Percentiles rank a stretch among this genome's conserved stretches.
These are phyloP conservation scores for Cepaea nemoralis DNA, from an alignment of 1,140 invertebrate species.

Conservation along the genomic window DNA sequence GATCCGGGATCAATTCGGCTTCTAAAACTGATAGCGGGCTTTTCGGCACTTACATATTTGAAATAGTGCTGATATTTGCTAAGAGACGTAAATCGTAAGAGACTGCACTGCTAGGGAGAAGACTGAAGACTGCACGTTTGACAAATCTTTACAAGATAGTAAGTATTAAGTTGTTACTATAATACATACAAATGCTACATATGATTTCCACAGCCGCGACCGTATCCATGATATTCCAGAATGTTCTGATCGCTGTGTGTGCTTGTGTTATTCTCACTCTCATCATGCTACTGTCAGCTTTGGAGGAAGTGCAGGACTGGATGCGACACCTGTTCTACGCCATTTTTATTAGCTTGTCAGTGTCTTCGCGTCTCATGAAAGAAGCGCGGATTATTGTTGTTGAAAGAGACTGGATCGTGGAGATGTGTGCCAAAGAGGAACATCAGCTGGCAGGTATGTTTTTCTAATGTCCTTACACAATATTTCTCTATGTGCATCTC, in stretches of 20 bases:
- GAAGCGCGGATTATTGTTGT: slow-evolving; percentile 72
- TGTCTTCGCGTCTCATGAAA: slow-evolving; percentile 63
- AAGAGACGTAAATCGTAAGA: too few species aligned
- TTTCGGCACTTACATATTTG: too few species aligned
- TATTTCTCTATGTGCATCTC: too few species aligned
- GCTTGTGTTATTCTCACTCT: slow-evolving; percentile 47
- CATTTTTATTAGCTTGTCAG: slow-evolving; percentile 56
- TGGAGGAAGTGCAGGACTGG: slow-evolving; percentile 3
- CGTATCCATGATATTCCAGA: slow-evolving; percentile 55
- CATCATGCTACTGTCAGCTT: background rate
- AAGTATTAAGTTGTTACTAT: too few species aligned
- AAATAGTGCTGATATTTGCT: too few species aligned
- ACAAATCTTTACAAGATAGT: too few species aligned
- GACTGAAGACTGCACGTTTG: too few species aligned
- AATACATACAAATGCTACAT: too few species aligned
- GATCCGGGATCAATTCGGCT: too few species aligned
- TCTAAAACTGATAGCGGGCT: too few species aligned
- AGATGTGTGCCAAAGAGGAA: slow-evolving; percentile 58
- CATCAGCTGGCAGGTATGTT: slow-evolving; percentile 54
- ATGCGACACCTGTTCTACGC: slow-evolving; percentile 41
- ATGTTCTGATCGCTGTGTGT: slow-evolving; percentile 53
- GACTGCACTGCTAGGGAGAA: too few species aligned
- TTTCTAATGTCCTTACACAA: too few species aligned
- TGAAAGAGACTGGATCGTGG: slow-evolving; percentile 75
- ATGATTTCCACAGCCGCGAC: slow-evolving; percentile 44